These are phyloP conservation scores for Scolanthus callimorphus DNA, from an alignment of 92 coral and sea anemone genomes.

Conservation along the genomic window DNA sequence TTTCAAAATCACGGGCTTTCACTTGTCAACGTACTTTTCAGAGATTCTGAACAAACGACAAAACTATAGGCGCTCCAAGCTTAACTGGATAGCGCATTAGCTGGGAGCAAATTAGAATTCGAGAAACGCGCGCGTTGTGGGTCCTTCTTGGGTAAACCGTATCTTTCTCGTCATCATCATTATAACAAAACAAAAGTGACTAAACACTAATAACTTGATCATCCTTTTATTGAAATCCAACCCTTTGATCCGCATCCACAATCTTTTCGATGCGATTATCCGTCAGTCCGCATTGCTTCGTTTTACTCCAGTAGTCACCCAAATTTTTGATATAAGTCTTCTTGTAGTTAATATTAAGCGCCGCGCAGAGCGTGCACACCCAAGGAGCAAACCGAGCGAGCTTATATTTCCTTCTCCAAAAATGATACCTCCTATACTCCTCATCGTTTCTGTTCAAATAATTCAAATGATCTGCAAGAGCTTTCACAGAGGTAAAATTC, in stretches of 20 bases:
- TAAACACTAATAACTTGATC: too few species aligned
- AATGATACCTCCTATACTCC: slow-evolving; percentile 30
- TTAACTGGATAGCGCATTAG: too few species aligned
- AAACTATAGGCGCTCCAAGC: too few species aligned
- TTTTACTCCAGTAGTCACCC: slow-evolving; percentile 26
- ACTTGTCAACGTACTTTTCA: too few species aligned
- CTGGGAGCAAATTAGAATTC: too few species aligned
- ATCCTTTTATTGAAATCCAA: too few species aligned
- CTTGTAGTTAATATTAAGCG: slow-evolving; percentile 14
- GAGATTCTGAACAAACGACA: too few species aligned
- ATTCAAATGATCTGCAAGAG: slow-evolving; percentile 27
- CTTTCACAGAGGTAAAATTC: slow-evolving; percentile 28
- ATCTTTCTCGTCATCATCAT: too few species aligned
- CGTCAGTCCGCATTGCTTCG: slow-evolving; percentile 21
- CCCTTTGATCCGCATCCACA: slow-evolving; percentile 4
- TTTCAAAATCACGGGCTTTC: too few species aligned
- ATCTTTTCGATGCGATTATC: slow-evolving; percentile 16
- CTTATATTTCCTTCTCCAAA: slow-evolving; percentile 40
- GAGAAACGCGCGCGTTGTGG: too few species aligned
- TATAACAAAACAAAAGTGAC: too few species aligned
- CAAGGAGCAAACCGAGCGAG: slow-evolving; percentile 27
- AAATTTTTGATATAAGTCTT: slow-evolving; percentile 15
- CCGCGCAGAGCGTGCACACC: slow-evolving; percentile 41
- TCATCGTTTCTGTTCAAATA: slow-evolving; percentile 23
- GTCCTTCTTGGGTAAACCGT: too few species aligned